phyloP scores from a whole-genome alignment of 2,113 vertebrate genomes.

The Jaculus jaculus region DNA sequence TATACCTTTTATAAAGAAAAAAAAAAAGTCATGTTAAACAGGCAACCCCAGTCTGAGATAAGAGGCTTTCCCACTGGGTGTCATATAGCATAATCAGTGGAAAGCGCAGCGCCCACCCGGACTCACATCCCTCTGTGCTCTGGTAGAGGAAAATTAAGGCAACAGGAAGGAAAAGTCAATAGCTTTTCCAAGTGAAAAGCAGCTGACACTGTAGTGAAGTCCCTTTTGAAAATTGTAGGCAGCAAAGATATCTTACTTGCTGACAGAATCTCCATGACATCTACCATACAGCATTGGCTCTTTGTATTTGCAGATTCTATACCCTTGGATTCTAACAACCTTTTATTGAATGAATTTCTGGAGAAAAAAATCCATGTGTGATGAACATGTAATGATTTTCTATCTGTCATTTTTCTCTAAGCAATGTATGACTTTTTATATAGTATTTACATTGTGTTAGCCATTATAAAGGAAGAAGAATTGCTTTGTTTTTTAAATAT shows the following conservation, averaged over 20 bases:
- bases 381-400: not conserved
- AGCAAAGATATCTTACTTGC: slow-evolving; percentile 5
- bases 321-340: no score
- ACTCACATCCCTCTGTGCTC: slow-evolving; percentile 72
- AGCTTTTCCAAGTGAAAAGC: slow-evolving; percentile 71
- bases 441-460: not conserved
- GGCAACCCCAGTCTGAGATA: slow-evolving; percentile 83
- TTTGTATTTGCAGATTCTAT: not conserved
- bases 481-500: no score
- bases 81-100: slow-evolving; percentile 75
- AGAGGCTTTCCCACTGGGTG: slow-evolving; percentile 86
- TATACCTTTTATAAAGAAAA: slow-evolving; percentile 63
- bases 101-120: slow-evolving; percentile 80
- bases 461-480: no score
- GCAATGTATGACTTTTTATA: not conserved
- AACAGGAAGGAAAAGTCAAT: slow-evolving; percentile 81
- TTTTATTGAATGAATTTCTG: not conserved
- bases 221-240: slow-evolving; percentile 30
- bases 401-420: not conserved
- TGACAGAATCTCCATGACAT: not conserved
- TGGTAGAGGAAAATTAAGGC: slow-evolving; percentile 81
- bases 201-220: slow-evolving; percentile 62
- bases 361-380: not conserved
- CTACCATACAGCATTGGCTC: not conserved
- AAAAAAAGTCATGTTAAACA: slow-evolving; percentile 70